A percentile compares a stretch with the other conserved stretches of the same genome.
Conservation (phyloP, 2,888 invertebrate species). For the Macrosoma leucophasiata region DNA sequence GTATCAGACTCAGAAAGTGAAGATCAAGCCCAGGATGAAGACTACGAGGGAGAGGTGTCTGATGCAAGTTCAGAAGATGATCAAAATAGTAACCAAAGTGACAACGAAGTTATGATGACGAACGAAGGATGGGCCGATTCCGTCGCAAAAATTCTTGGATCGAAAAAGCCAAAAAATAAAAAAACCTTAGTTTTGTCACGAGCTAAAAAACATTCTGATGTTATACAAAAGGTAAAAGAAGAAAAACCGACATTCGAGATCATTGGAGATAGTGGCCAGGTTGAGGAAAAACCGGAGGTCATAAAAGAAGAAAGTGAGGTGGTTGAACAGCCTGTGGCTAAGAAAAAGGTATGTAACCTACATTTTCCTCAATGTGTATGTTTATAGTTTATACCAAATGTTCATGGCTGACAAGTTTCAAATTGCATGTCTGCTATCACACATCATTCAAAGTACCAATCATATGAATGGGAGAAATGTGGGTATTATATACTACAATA, state of each 20-base stretch:
- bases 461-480: too few species aligned
- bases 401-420: too few species aligned
- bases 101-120: slow-evolving; percentile 39
- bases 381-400: too few species aligned
- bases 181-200: slow-evolving; percentile 85
- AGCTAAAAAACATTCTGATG: slow-evolving; percentile 82
- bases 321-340: slow-evolving; percentile 45
- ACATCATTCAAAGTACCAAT: too few species aligned
- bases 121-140: slow-evolving; percentile 90
- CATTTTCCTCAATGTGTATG: not conserved
- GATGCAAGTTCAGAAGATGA: slow-evolving; percentile 30
- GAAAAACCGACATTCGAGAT: slow-evolving; percentile 80
- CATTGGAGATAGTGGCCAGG: slow-evolving; percentile 72
- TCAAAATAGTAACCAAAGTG: slow-evolving; percentile 25
- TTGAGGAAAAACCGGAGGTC: slow-evolving; percentile 51
- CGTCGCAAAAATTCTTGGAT: slow-evolving; percentile 84
- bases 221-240: slow-evolving; percentile 58
- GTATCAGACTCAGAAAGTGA: slow-evolving; percentile 50
- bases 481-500: too few species aligned
- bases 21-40: slow-evolving; percentile 39
- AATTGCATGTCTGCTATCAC: too few species aligned
- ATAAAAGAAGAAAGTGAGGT: slow-evolving; percentile 40
- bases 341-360: slow-evolving; percentile 44
- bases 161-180: slow-evolving; percentile 84
- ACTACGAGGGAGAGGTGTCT: slow-evolving; percentile 36